Base-by-base conservation (phyloP, 2,888 invertebrate species). In the Tridacna crocea region DNA sequence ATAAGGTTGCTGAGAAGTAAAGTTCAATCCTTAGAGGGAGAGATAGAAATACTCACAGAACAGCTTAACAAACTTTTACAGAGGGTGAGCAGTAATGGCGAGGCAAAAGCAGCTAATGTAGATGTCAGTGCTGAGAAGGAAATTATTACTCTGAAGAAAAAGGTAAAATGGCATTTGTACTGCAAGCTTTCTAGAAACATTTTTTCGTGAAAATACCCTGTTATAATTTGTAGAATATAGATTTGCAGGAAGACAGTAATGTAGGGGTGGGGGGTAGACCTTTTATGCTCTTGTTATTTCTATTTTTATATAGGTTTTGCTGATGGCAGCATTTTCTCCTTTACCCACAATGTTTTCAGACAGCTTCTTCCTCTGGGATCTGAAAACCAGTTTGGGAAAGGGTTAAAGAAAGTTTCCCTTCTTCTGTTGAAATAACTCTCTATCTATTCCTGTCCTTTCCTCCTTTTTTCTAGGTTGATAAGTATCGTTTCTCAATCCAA, bases 41-140 rank as follows among this genome's bases (percentile, higher is more conserved):
- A 91, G 80, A 88, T 85, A 15, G 80, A 87, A 36, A 58, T 90
- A n/a, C 55, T 90, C 27, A 79, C 77, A 22, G 84, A 79, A 19
- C 90, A 91, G 73, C 80, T 90, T 36, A 80, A 81, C 13, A 84
- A 87, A 15, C 70, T 83, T 1, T 76, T 88, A 17, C 22, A 75
- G 22, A 83, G 82, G 51, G 68, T 89, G 72, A 85, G 87, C 73
- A 58, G 68, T 4, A 46, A 47, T 24, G 15, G 61, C 17, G 24
- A 58, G 15, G 55, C 58, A 19, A 60, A 77, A 17, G 15, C 46
- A 8, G 17, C 61, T 12, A 26, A 36, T 22, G 66, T 55, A 47
- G 66, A 72, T 11, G 81, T 79, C 22, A 51, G 48, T 17, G 68
- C 76, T 13, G 75, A 83, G 70, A 81, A 73, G 58, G 83, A 86